Conservation (phyloP, 2,797 vertebrate species). For the Hoplostethus mediterraneus region DNA sequence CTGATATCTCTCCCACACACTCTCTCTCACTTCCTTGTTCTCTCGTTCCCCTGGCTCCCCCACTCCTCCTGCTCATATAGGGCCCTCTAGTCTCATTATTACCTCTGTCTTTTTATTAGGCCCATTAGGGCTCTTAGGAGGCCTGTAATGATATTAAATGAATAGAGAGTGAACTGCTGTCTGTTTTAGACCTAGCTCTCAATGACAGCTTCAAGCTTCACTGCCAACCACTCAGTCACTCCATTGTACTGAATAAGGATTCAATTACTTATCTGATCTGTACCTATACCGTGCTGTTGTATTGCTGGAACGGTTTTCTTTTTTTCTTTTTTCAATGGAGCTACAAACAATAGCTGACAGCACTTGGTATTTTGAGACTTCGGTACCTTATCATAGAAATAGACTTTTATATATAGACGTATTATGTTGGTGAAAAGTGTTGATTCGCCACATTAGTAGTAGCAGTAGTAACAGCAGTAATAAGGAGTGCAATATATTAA, state of each 20-base stretch:
- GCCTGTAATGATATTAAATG: conserved; percentile 85
- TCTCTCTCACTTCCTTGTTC: conserved; percentile 61
- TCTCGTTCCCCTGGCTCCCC: conserved; percentile 58
- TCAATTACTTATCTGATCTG: conserved; percentile 69
- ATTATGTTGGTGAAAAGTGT: too few species aligned
- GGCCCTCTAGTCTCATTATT: conserved; percentile 83
- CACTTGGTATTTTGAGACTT: not conserved
- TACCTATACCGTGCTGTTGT: conserved; percentile 60
- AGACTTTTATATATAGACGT: too few species aligned
- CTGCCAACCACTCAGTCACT: conserved; percentile 72
- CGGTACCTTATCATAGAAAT: too few species aligned
- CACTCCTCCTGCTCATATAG: conserved; percentile 66
- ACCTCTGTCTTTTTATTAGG: conserved; percentile 86
- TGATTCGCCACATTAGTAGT: too few species aligned
- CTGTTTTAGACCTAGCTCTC: conserved; percentile 78
- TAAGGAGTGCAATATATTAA: too few species aligned
- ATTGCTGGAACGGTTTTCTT: conserved; percentile 16
- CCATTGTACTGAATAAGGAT: conserved; percentile 65
- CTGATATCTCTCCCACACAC: conserved; percentile 47
- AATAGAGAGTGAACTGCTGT: conserved; percentile 84
- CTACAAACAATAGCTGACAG: conserved; percentile 38
- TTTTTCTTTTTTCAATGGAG: not conserved
- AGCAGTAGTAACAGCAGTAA: too few species aligned
- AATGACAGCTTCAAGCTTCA: conserved; percentile 81
- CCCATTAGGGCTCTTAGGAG: conserved; percentile 85